Conservation (phyloP, 2,797 vertebrate genomes). For the Coreius guichenoti region DNA sequence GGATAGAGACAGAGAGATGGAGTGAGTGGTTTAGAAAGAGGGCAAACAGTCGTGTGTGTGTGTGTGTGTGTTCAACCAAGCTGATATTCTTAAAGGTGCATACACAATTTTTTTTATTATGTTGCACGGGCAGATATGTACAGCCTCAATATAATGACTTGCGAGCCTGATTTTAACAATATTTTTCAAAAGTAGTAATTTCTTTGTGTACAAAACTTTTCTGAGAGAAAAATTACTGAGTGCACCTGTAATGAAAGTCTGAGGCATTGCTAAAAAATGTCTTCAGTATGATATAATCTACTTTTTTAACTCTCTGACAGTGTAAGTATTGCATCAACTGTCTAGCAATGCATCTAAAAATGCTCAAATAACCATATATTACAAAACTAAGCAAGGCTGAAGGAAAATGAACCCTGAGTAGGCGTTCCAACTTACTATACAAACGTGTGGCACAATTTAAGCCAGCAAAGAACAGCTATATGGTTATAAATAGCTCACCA, state of each 20-base stretch:
- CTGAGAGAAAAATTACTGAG: neutral
- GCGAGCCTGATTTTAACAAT: neutral
- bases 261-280: neutral
- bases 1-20: constrained; percentile 63
- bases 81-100: neutral
- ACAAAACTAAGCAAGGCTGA: neutral
- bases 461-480: constrained; percentile 27
- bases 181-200: neutral
- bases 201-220: neutral
- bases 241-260: neutral
- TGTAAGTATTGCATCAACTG: neutral
- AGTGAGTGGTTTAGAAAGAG: constrained; percentile 57
- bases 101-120: neutral
- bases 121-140: neutral
- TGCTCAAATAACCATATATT: constrained; percentile 13
- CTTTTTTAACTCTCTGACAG: neutral
- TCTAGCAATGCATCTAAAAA: constrained; percentile 4
- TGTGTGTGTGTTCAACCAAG: neutral
- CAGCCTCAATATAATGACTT: neutral
- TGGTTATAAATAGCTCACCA: constrained; percentile 37
- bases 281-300: neutral
- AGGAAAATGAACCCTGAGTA: neutral
- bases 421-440: neutral
- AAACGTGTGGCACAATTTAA: neutral
- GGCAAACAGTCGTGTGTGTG: neutral